Evolutionary conservation across 1,140 invertebrate species (phyloP), one percentile per base, ranked within the genome.

Genomic region (Brachystomella parvula): DNA sequence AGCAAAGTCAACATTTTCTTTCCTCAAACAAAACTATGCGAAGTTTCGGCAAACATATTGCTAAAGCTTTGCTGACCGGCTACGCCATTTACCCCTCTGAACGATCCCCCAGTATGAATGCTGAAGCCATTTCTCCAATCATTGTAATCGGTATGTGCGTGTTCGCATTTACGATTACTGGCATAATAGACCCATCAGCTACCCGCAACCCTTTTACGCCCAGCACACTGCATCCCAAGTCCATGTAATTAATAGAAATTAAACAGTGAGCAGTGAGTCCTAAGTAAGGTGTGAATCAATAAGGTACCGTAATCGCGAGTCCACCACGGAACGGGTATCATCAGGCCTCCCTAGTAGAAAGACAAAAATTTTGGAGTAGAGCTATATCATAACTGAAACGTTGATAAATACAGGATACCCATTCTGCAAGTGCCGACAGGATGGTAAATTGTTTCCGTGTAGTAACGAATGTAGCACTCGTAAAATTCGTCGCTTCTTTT

Each of bases 381-480:
- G 49, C 3, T 53, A 6, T 24, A 6, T 19, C 6, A 6, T 9
- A 26, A 17, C 24, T 12, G 24, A 53, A 53, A 53, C 3, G 3
- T 12, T 26, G 12, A 17, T 3, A 15, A 24, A 53, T 24, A 3
- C 31, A 65, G 30, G 28, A 9, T 67, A 35, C 62, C 68, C 68
- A 63, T 70, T 32, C 24, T 28, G 31, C 56, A 66, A 60, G 56
- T 70, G 21, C 56, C 33, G 2, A 31, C 2, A 21, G 19, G 24
- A 64, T 68, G 67, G 2, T 29, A 64, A 3, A 61, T 24, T 1
- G 90, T 93, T 86, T 90, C 89, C 0, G 89, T 87, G 57, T 90
- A 87, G 26, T 89, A 89, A 24, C 89, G 79, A 19, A 89, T 89
- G 73, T 89, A 86, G 74, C 91, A 94, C 73, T 90, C 90, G 80